These are phyloP conservation scores for Charaxes varanes DNA, from an alignment of 1,140 invertebrate genomes.

Conservation along the genomic window DNA sequence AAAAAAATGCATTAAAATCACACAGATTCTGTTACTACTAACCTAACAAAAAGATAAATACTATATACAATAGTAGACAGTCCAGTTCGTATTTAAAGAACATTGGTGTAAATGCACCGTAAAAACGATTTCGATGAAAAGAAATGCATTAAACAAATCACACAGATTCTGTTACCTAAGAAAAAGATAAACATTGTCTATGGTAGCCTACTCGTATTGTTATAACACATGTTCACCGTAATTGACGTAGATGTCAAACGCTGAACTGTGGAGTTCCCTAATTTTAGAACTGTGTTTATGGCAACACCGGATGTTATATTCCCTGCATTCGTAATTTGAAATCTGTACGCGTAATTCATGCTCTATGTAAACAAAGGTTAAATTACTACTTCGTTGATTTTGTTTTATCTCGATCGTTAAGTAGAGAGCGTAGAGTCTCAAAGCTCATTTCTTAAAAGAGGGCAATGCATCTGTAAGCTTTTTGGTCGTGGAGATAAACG, in stretches of 20 bases:
- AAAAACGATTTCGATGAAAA: too few species aligned
- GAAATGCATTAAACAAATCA: too few species aligned
- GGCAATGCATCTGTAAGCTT: too few species aligned
- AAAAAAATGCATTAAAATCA: too few species aligned
- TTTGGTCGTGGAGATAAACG: too few species aligned
- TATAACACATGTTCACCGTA: constrained; percentile 27
- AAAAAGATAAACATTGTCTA: constrained; percentile 1
- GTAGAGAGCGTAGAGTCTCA: neutral
- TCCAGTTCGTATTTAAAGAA: too few species aligned
- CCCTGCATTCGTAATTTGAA: constrained; percentile 11
- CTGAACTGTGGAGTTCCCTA: constrained; percentile 29
- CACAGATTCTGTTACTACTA: too few species aligned
- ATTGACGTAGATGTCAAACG: constrained; percentile 62
- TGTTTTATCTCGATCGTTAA: neutral
- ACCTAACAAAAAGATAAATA: too few species aligned
- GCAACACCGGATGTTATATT: constrained; percentile 52
- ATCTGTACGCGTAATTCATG: constrained; percentile 9
- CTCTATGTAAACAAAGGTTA: constrained; percentile 6
- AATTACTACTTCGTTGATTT: constrained; percentile 7
- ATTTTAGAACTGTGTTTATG: constrained; percentile 63
- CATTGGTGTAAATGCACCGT: too few species aligned
- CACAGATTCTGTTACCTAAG: too few species aligned
- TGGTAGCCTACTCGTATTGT: constrained; percentile 23
- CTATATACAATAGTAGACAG: too few species aligned
- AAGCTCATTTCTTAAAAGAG: too few species aligned